Percentiles rank a stretch among this genome's conserved stretches.
These are phyloP conservation scores for Erebia epiphron DNA, from an alignment of 2,888 invertebrate genomes.

Conservation along the genomic window DNA sequence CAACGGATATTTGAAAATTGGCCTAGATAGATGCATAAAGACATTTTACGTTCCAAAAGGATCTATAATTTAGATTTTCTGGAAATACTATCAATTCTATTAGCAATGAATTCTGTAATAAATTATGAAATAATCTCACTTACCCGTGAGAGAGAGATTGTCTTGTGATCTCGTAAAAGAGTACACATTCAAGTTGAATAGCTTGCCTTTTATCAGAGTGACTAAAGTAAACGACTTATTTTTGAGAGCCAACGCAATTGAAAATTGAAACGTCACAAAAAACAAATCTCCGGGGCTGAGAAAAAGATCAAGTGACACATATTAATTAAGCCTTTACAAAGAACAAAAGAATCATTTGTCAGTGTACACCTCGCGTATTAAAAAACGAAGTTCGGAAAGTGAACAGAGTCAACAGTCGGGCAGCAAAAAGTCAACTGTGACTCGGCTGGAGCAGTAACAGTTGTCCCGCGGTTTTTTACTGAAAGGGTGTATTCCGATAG, in stretches of 20 bases:
- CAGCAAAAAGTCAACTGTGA: slow-evolving; percentile 28
- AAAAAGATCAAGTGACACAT: slow-evolving; percentile 28
- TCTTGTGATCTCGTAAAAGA: too few species aligned
- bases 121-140: too few species aligned
- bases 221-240: not conserved
- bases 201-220: not conserved
- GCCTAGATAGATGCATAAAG: too few species aligned
- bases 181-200: not conserved
- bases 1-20: too few species aligned
- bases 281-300: slow-evolving; percentile 19
- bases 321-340: slow-evolving; percentile 40
- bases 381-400: slow-evolving; percentile 37
- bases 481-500: slow-evolving; percentile 17
- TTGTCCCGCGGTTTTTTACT: slow-evolving; percentile 31
- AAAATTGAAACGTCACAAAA: slow-evolving; percentile 22
- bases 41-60: too few species aligned
- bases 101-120: too few species aligned
- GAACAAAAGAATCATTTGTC: slow-evolving; percentile 40
- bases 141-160: too few species aligned
- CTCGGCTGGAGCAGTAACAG: slow-evolving; percentile 14
- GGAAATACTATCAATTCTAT: too few species aligned
- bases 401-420: slow-evolving; percentile 20
- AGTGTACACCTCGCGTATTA: slow-evolving; percentile 37
- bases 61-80: too few species aligned
- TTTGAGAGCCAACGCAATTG: not conserved